Evolutionary conservation across 2,888 invertebrate species (phyloP), one percentile per base, ranked within the genome.

Genomic region (Plebejus argus): DNA sequence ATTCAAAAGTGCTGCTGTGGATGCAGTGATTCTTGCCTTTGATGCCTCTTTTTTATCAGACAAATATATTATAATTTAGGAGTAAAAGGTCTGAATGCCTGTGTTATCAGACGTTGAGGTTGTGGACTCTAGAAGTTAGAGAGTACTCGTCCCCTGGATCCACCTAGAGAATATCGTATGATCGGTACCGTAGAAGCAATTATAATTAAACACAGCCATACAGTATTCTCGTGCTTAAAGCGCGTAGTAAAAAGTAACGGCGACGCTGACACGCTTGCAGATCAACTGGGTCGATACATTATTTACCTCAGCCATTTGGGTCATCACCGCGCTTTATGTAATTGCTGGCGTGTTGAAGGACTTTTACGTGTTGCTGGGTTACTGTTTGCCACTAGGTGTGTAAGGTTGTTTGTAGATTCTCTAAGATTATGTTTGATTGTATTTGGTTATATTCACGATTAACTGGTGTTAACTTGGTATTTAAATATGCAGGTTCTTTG

Each of bases 281-380:
- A 81, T 80, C 79, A 81, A 79, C 79, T 81, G 58, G 81, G 80
- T 81, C 80, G 80, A 79, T 81, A 79, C 79, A 78, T 79, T 80
- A 79, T 79, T 78, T 79, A 79, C 79, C 75, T 79, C 77, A 79
- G 78, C 79, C 77, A 79, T 81, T 80, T 76, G 79, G 81, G 79
- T 78, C 79, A 79, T 79, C 78, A 76, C 71, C 45, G 15, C 75
- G 61, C 72, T 77, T 58, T 79, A 76, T 61, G 76, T 76, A 76
- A 77, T 76, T 79, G 61, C 23, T 79, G 53, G 66, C 23, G 72
- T 72, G 76, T 76, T 76, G 18, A 61, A 77, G 77, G 77, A 71
- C 56, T 23, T 71, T 20, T 70, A 58, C 23, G 23, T 35, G 45
- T 74, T 49, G 74, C 72, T 72, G 23, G 45, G 45, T 49, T 35